phyloP scores from a whole-genome alignment of 2,797 vertebrate genomes.

The Phataginus tetradactyla region DNA sequence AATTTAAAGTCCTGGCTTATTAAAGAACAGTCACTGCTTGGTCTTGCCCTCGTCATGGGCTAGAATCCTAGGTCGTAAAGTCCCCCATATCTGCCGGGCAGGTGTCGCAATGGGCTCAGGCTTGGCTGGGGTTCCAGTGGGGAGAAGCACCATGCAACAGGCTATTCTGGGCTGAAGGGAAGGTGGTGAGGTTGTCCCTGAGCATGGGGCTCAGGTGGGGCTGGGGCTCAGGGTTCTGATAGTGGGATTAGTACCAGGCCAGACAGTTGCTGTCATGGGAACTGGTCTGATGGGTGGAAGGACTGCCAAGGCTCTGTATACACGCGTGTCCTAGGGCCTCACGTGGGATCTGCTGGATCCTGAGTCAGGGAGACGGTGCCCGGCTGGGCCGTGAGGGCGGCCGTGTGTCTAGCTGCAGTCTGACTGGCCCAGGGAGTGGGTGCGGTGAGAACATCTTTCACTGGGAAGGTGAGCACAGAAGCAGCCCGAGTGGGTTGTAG shows the following conservation, averaged over 20 bases:
- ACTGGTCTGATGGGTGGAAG: background rate
- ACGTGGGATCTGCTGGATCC: background rate
- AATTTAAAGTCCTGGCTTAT: background rate
- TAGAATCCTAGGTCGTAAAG: background rate
- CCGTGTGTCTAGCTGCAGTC: background rate
- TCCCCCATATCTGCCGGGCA: no score
- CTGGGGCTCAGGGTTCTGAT: background rate
- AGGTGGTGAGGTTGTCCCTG: rapidly evolving
- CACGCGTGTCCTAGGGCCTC: background rate
- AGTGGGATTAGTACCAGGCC: background rate
- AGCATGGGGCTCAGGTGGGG: rapidly evolving
- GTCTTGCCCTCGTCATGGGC: rapidly evolving
- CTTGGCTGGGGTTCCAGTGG: background rate
- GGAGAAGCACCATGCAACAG: background rate
- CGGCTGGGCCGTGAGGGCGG: rapidly evolving
- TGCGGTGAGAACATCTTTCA: rapidly evolving
- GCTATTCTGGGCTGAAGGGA: background rate
- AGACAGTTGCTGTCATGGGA: background rate
- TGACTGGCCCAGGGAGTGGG: no score
- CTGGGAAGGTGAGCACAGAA: background rate
- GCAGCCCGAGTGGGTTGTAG: background rate
- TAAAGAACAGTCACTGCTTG: rapidly evolving
- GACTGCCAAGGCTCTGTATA: background rate
- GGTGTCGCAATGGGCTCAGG: background rate
- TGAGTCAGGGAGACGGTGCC: background rate